These are phyloP conservation scores for Pseudorectes ferrugineus DNA, from an alignment of 2,113 vertebrate genomes.

Conservation along the genomic window DNA sequence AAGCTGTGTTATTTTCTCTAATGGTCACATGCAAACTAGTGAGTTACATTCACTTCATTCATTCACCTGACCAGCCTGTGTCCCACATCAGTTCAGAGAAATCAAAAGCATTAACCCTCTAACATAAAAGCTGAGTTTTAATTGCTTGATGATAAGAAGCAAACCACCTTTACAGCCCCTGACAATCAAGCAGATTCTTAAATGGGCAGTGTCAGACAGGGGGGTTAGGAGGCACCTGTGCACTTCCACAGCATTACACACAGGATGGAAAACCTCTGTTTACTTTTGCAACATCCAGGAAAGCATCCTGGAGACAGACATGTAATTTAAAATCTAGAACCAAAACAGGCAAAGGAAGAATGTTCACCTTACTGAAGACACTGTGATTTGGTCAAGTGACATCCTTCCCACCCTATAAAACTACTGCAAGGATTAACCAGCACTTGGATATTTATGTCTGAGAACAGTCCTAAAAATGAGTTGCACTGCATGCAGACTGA, in stretches of 20 bases:
- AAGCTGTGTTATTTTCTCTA: not conserved
- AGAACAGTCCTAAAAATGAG: not conserved
- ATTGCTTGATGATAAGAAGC: not conserved
- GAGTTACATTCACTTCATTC: not conserved
- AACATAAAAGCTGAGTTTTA: not conserved
- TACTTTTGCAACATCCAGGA: not conserved
- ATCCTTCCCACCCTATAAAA: not conserved
- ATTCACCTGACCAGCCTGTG: not conserved
- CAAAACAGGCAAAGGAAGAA: not conserved
- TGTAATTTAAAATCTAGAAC: not conserved
- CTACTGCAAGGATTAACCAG: not conserved
- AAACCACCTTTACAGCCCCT: not conserved
- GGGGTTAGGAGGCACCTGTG: not conserved
- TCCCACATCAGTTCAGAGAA: not conserved
- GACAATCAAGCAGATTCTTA: not conserved
- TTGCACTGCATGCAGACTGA: not conserved
- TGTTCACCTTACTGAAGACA: not conserved
- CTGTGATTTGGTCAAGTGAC: not conserved
- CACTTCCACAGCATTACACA: not conserved
- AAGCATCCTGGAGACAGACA: not conserved
- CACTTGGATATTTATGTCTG: not conserved
- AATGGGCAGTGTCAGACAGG: not conserved
- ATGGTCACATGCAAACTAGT: not conserved
- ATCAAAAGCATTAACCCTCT: not conserved
- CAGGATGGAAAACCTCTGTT: not conserved